Base-by-base conservation (phyloP, 2,113 vertebrate species). In the Girardinichthys multiradiatus region DNA sequence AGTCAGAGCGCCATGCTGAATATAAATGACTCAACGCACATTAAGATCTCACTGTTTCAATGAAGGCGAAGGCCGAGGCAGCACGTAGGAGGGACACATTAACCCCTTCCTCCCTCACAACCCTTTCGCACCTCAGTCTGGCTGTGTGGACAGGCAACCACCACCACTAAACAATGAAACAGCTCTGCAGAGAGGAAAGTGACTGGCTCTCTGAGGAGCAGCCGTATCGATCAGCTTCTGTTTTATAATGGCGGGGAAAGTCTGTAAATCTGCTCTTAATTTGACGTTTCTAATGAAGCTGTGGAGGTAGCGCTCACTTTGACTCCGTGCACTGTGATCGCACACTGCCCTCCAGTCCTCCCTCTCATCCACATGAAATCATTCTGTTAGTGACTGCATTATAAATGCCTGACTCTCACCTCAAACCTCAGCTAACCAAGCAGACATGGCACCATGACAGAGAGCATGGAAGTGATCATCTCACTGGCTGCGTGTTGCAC, bases 1-100 rank as follows among this genome's bases (percentile, higher is more conserved):
- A 88, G 82, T 87, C 89, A 83, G 79, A 78, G 67, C 24, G 57
- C 73, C 83, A 76, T 1, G 80, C 70, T 68, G 86, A 86, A 90
- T 89, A 83, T 82, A 70, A 90, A 91, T 81, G 77, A 89, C 64
- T 91, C 68, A 59, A 83, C 76, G 72, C 72, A 81, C 88, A 91
- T 88, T 85, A 88, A 88, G 68, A 88, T 87, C 87, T 86, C 82
- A 81, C 62, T 57, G 72, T 82, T 87, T 86, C 83, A 81, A 80
- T 82, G 74, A 74, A 77, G 65, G 76, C 61, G n/a, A 59, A 80
- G 77, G 75, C 82, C 51, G 35, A 75, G 72, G 72, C 79, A 62
- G 72, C 68, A 27, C 70, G 79, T 70, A 76, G 83, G 86, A 90
- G 86, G 48, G 86, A 84, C 79, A 78, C 59, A 80, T 88, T 81